A percentile compares a stretch with the other conserved stretches of the same genome.
Conservation (phyloP, 2,888 invertebrate species). For the Bombyx huttoni region DNA sequence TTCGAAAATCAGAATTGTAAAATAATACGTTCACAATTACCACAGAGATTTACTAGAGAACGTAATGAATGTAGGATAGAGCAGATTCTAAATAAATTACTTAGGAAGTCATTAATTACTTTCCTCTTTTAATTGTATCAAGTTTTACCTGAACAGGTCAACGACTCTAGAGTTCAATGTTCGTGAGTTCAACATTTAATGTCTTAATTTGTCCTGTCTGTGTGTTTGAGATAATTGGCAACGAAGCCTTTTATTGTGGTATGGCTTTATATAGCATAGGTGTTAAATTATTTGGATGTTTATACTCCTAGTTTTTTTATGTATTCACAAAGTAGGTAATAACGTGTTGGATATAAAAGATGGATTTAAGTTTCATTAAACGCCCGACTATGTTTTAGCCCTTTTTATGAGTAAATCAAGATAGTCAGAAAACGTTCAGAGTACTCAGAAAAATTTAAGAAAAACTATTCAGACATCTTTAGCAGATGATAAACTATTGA, state of each 20-base stretch:
- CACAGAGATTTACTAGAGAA: not conserved
- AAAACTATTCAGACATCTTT: no score
- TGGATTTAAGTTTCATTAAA: no score
- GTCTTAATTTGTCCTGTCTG: not conserved
- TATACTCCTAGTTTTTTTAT: no score
- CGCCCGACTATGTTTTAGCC: no score
- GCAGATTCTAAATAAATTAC: not conserved
- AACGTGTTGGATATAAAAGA: no score
- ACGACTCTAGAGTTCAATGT: constrained; percentile 8
- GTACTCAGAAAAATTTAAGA: no score
- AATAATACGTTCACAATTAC: not conserved
- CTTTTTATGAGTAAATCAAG: no score
- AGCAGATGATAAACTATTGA: no score
- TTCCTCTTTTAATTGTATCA: constrained; percentile 2
- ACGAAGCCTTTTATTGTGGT: not conserved
- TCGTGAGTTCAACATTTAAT: constrained; percentile 1
- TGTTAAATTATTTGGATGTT: no score
- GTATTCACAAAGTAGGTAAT: no score
- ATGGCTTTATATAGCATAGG: not conserved
- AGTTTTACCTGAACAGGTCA: constrained; percentile 9
- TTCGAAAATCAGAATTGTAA: no score
- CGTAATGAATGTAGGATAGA: not conserved
- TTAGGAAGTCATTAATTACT: not conserved
- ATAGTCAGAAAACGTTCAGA: no score
- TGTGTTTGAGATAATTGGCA: not conserved